Evolutionary conservation across 2,113 vertebrate species (phyloP), one percentile per base, ranked within the genome.

Genomic region (Asarcornis scutulata): DNA sequence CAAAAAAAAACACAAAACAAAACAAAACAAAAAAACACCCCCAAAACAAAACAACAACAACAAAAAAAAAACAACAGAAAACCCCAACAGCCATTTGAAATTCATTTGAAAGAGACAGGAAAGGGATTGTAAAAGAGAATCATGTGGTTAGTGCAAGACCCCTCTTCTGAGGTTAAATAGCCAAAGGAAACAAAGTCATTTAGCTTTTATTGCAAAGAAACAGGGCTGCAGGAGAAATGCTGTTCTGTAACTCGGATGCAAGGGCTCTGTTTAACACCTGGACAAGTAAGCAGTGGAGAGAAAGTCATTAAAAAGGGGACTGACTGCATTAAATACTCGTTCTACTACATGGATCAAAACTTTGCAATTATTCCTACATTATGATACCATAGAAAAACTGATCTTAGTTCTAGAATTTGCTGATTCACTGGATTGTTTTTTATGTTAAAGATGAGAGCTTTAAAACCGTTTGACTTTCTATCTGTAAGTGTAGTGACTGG

Each of bases 91-190:
- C 31, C 72, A 3, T 8, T 95, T 96, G 86, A 94, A 96, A 92
- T 95, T 58, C 62, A 69, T 96, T 94, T 7, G 7, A 68, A 88
- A 36, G 75, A 78, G 69, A 55, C 83, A 73, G 87, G 89, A 96
- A 96, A 93, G 89, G 22, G 11, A 75, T 90, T 96, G 91, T 95
- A 92, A 95, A 81, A 96, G 62, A 94, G 82, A 72, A 55, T 94
- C 40, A 46, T 79, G 85, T 72, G 50, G 67, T 29, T 93, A 23
- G 71, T 85, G 40, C 34, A 86, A 13, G 27, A 67, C 40, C 46
- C 34, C 11, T 62, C 68, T 92, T 73, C 29, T 29, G 58, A 77
- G 72, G 53, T 95, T 89, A 95, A 95, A 91, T 75, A 88, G 60
- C 67, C 86, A 80, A 95, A 62, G 91, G 74, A 86, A 96, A 79